A percentile compares a stretch with the other conserved stretches of the same genome.
Evolutionary conservation across 2,113 vertebrate genomes (phyloP).

Genomic region (Neofelis nebulosa): DNA sequence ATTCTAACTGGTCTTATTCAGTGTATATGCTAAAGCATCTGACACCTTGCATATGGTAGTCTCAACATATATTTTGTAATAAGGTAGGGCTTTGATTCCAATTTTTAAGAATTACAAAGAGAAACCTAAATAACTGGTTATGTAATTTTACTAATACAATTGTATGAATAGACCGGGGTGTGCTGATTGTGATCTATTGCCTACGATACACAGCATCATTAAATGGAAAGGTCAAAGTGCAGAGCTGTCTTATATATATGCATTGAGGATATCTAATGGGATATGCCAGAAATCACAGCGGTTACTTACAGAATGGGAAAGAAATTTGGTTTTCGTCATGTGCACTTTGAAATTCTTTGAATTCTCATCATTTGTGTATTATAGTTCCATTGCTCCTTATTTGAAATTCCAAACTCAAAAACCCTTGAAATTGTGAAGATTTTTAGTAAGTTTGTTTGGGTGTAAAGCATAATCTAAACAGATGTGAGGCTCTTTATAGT

Average conservation of each 20-base stretch:
- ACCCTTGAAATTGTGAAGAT: not conserved
- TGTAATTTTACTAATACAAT: not conserved
- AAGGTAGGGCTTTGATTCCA: not conserved
- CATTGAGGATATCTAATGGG: not conserved
- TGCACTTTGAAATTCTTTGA: not conserved
- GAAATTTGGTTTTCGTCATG: not conserved
- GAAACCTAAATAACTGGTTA: not conserved
- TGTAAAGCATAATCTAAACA: not conserved
- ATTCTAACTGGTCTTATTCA: not conserved
- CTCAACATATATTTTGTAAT: not conserved
- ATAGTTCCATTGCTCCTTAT: not conserved
- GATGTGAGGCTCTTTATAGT: not conserved
- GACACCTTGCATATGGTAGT: not conserved
- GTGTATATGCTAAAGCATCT: not conserved
- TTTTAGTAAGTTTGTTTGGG: not conserved
- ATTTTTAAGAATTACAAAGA: not conserved
- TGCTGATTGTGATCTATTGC: not conserved
- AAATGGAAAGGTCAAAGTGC: not conserved
- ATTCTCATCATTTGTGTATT: not conserved
- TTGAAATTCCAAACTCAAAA: not conserved
- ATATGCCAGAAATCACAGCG: not conserved
- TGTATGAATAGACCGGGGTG: not conserved
- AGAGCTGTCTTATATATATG: not conserved
- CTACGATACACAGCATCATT: not conserved
- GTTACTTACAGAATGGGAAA: not conserved